Conservation (phyloP, 2,113 vertebrate species). For the Vidua macroura region DNA sequence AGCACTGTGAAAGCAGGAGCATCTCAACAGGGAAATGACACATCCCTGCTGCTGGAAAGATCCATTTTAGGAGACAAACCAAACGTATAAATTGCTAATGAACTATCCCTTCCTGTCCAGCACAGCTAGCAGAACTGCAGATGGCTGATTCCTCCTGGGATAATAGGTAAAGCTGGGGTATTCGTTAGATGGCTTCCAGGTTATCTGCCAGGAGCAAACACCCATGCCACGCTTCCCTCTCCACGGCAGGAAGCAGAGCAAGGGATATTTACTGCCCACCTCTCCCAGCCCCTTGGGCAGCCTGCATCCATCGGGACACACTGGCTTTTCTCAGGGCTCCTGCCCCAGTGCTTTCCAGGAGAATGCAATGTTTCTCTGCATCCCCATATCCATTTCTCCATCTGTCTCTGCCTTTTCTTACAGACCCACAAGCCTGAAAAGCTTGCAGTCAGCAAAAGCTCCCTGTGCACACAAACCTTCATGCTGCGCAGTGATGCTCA, state of each 20-base stretch:
- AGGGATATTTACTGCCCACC: not conserved
- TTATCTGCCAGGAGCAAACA: not conserved
- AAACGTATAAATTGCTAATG: slow-evolving; percentile 40
- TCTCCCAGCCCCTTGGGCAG: not conserved
- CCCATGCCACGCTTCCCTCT: not conserved
- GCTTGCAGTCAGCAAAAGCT: not conserved
- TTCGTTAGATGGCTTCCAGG: slow-evolving; percentile 13
- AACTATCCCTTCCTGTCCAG: slow-evolving; percentile 6
- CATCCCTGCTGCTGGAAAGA: slow-evolving; percentile 20
- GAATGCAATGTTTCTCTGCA: not conserved
- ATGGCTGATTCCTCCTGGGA: slow-evolving; percentile 30
- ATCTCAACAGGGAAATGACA: slow-evolving; percentile 27
- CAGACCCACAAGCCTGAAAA: not conserved
- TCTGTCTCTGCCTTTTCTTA: not conserved
- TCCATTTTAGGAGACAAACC: slow-evolving; percentile 29
- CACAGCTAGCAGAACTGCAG: slow-evolving; percentile 22
- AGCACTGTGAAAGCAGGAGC: not conserved
- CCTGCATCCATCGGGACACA: accelerated
- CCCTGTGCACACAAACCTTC: not conserved
- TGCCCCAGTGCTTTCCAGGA: not conserved
- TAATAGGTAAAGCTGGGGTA: slow-evolving; percentile 14
- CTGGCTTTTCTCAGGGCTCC: not conserved
- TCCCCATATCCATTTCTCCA: not conserved
- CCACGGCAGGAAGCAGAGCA: not conserved
- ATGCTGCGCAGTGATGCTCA: not conserved